Base-by-base conservation (phyloP, 2,888 invertebrate species). In the Branchellion lobata region DNA sequence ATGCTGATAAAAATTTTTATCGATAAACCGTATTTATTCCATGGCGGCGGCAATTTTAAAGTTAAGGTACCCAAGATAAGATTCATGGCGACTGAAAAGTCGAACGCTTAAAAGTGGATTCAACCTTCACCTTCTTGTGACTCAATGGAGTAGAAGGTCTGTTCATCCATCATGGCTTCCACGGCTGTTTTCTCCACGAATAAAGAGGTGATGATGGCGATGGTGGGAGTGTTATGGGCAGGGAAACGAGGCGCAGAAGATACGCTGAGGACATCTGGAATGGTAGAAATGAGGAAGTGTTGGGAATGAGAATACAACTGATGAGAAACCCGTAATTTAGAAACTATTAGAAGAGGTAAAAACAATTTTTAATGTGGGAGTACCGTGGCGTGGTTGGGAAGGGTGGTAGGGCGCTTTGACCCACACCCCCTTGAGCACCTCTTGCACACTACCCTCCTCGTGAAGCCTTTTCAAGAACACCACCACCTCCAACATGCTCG, bases 101-200 rank as follows among this genome's bases (percentile, higher is more conserved):
- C n/a, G n/a, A n/a, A n/a, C n/a, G n/a, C n/a, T n/a, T n/a, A n/a
- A n/a, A n/a, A n/a, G n/a, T n/a, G n/a, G n/a, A 24, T 40, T 24
- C 3, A 24, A 73, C 73, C 3, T 57, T 57, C 24, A 40, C 24
- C 11, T 33, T 47, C 29, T 8, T 47, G 31, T 21, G 68, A 24
- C 8, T 80, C 57, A 14, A 95, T 92, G 78, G 96, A 95, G 88
- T 94, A 97, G 0, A 96, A 96, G 14, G 94, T 94, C 88, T 95
- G 96, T 86, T 96, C 94, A 85, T 96, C 95, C 86, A 99, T 93
- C 93, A 99, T 94, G 24, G 96, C 93, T 88, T 98, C 98, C 0
- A 99, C 96, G 0, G 98, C 98, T 84, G 96, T 90, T 88, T 99
- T 99, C 88, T 99, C 98, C 86, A 95, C 95, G 89, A 96, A 99